Percentiles rank a stretch among this genome's conserved stretches.
Conservation (phyloP, 2,797 vertebrate species). For the Coracias cyanogaster region DNA sequence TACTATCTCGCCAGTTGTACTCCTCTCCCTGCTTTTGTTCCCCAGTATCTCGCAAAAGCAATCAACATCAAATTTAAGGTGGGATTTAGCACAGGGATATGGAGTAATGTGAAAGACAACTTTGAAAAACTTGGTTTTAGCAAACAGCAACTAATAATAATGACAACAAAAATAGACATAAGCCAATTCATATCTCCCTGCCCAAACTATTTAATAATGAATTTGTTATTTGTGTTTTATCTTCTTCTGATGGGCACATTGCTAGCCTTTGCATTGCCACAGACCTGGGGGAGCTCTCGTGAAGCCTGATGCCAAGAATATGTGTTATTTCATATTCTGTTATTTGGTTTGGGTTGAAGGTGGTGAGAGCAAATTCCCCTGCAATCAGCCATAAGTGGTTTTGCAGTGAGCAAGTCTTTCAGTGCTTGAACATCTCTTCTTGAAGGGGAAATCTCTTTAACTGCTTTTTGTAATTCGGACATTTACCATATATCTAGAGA, state of each 20-base stretch:
- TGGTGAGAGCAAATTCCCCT: slow-evolving; percentile 39
- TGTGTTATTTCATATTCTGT: slow-evolving; percentile 46
- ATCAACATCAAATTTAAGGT: background rate
- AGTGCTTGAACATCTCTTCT: background rate
- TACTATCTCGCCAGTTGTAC: background rate
- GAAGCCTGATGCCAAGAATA: slow-evolving; percentile 3
- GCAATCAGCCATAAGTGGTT: background rate
- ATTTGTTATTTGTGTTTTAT: slow-evolving; percentile 41
- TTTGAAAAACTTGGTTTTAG: slow-evolving; percentile 11
- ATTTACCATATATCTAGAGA: background rate
- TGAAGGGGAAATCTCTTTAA: background rate
- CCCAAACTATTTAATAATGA: slow-evolving; percentile 40
- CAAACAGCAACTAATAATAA: slow-evolving; percentile 29
- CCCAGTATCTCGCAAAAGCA: background rate
- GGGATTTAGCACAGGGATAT: background rate
- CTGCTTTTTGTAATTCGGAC: background rate
- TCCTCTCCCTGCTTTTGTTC: background rate
- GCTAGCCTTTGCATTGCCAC: background rate
- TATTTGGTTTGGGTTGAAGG: slow-evolving; percentile 51
- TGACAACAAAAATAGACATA: slow-evolving; percentile 1
- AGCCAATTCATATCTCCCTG: background rate
- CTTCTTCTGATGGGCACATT: background rate
- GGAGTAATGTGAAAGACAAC: background rate
- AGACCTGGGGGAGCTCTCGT: fast-evolving
- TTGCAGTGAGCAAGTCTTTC: background rate